These are phyloP conservation scores for Ruditapes philippinarum DNA, from an alignment of 1,140 invertebrate species.

Conservation along the genomic window DNA sequence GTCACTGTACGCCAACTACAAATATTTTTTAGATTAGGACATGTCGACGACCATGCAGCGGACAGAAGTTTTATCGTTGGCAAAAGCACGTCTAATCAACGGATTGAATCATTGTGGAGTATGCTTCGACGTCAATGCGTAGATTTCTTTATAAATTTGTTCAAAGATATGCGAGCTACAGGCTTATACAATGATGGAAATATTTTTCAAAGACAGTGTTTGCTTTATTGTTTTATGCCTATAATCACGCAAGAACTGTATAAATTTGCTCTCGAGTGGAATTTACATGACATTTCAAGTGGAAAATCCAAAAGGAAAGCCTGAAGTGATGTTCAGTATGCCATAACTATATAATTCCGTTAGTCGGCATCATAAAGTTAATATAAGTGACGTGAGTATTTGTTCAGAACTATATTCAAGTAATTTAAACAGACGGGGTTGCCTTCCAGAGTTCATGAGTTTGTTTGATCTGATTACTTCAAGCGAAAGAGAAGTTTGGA, in stretches of 20 bases:
- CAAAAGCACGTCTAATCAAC: slow-evolving; percentile 48
- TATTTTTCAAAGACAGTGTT: background rate
- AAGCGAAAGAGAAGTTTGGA: background rate
- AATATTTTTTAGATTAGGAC: slow-evolving; percentile 50
- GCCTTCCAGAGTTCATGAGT: background rate
- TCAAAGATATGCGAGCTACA: slow-evolving; percentile 32
- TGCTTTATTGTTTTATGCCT: background rate
- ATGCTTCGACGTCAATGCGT: slow-evolving; percentile 57
- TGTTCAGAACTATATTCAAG: background rate
- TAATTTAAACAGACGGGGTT: background rate
- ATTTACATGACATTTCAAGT: background rate
- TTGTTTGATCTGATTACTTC: background rate
- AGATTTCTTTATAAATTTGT: slow-evolving; percentile 59
- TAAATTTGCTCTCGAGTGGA: background rate
- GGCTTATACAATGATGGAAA: background rate
- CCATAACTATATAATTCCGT: background rate
- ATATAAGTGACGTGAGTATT: background rate
- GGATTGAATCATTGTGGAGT: slow-evolving; percentile 70
- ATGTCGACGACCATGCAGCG: background rate
- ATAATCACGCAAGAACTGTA: background rate
- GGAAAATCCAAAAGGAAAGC: background rate
- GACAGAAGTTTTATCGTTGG: slow-evolving; percentile 44
- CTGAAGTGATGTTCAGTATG: background rate
- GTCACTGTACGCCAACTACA: too few species aligned
- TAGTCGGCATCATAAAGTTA: background rate